These are phyloP conservation scores for Bombus ignitus DNA, from an alignment of 1,140 invertebrate genomes.

Conservation along the genomic window DNA sequence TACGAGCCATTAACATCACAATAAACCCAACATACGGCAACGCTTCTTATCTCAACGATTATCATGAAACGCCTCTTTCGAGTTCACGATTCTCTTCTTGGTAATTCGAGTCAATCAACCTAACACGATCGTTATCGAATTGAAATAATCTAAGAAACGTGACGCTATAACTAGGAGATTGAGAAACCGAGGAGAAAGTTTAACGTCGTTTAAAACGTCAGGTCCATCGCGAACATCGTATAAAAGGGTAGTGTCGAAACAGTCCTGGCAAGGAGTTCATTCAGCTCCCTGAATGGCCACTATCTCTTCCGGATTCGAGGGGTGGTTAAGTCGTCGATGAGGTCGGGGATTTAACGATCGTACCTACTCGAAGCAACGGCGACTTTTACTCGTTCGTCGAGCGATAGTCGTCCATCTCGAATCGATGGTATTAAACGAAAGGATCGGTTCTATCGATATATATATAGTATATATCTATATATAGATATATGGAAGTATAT, in stretches of 20 bases:
- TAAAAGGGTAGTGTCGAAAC: conserved; percentile 57
- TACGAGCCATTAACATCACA: neutral
- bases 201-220: conserved; percentile 40
- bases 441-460: conserved; percentile 39
- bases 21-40: neutral
- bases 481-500: neutral
- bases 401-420: neutral
- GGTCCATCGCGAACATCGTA: conserved; percentile 18
- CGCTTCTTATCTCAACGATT: neutral
- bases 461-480: neutral
- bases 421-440: conserved; percentile 59
- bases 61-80: neutral
- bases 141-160: conserved; percentile 32
- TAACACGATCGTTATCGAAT: neutral
- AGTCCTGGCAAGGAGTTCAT: conserved; percentile 58
- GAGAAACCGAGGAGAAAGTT: neutral
- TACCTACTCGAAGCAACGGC: conserved; percentile 34
- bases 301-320: conserved; percentile 62
- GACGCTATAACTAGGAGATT: conserved; percentile 25
- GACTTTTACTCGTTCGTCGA: conserved; percentile 51
- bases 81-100: neutral
- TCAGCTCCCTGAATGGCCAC: conserved; percentile 60
- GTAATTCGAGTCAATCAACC: neutral
- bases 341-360: conserved; percentile 65
- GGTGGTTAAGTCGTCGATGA: conserved; percentile 65